Evolutionary conservation across 2,113 vertebrate genomes (phyloP).

Genomic region (Boleophthalmus pectinirostris): DNA sequence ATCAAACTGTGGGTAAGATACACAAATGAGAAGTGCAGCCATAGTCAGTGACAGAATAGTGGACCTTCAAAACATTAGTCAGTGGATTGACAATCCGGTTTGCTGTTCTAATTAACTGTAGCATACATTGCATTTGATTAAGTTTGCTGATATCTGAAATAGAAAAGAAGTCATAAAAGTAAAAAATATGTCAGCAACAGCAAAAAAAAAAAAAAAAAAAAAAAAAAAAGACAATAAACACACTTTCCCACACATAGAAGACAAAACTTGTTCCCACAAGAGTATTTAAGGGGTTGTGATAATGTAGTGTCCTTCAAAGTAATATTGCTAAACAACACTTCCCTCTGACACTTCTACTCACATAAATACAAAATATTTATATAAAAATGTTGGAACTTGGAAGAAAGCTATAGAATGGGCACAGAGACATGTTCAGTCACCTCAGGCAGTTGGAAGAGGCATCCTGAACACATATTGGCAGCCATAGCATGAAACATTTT

Average conservation of each 20-base stretch:
- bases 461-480: slow-evolving; percentile 58
- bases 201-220: background rate
- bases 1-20: slow-evolving; percentile 54
- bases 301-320: slow-evolving; percentile 15
- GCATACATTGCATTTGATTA: background rate
- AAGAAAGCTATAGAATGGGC: slow-evolving; percentile 21
- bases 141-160: background rate
- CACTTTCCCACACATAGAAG: too few relatives aligned
- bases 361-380: too few relatives aligned
- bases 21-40: slow-evolving; percentile 53
- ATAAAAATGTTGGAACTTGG: too few relatives aligned
- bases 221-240: background rate
- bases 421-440: slow-evolving; percentile 41
- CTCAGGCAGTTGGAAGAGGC: slow-evolving; percentile 51
- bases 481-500: slow-evolving; percentile 48
- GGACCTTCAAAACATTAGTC: background rate
- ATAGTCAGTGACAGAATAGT: slow-evolving; percentile 24
- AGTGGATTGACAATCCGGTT: background rate
- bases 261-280: background rate
- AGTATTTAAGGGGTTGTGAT: background rate
- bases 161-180: background rate
- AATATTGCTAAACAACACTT: slow-evolving; percentile 50
- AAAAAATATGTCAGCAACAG: background rate
- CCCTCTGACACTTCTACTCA: slow-evolving; percentile 8
- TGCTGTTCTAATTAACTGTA: slow-evolving; percentile 14